Evolutionary conservation across 2,797 vertebrate species (phyloP).

Genomic region (Xyrichtys novacula): DNA sequence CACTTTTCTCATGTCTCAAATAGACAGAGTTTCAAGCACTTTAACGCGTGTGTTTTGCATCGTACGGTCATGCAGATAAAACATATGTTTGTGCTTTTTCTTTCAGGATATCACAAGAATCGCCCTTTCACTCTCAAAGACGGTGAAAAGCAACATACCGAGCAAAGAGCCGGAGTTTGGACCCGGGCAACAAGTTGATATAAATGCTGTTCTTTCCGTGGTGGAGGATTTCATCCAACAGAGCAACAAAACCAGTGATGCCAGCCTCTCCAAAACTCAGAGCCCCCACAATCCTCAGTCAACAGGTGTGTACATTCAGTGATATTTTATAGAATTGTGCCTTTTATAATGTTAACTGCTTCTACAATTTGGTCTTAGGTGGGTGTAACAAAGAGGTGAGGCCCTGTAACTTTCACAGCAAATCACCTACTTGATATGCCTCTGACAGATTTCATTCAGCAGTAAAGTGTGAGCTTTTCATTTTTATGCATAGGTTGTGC

Average conservation of each 20-base stretch:
- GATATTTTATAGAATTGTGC: not conserved
- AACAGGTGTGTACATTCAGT: constrained; percentile 51
- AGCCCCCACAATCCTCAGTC: constrained; percentile 2
- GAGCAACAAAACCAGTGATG: constrained; percentile 68
- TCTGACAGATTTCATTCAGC: not conserved
- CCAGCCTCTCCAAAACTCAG: constrained; percentile 61
- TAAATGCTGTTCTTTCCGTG: constrained; percentile 86
- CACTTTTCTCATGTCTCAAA: too few relatives aligned
- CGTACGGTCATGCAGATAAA: not conserved
- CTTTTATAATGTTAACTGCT: not conserved
- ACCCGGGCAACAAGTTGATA: constrained; percentile 78
- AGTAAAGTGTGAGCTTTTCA: too few relatives aligned
- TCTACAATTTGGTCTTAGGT: not conserved
- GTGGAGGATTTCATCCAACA: constrained; percentile 87
- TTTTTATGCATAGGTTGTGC: too few relatives aligned
- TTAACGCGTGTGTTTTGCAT: too few relatives aligned
- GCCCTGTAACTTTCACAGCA: not conserved
- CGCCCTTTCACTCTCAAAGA: constrained; percentile 84
- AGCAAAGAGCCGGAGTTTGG: constrained; percentile 59
- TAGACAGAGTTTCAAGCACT: too few relatives aligned
- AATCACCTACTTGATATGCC: not conserved
- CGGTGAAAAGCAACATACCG: constrained; percentile 79
- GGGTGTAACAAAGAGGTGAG: not conserved
- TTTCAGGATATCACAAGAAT: constrained; percentile 88
- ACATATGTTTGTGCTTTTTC: constrained; percentile 1